Evolutionary conservation across 2,888 invertebrate genomes (phyloP), one percentile per base, ranked within the genome.

Genomic region (Heliconius aoede): DNA sequence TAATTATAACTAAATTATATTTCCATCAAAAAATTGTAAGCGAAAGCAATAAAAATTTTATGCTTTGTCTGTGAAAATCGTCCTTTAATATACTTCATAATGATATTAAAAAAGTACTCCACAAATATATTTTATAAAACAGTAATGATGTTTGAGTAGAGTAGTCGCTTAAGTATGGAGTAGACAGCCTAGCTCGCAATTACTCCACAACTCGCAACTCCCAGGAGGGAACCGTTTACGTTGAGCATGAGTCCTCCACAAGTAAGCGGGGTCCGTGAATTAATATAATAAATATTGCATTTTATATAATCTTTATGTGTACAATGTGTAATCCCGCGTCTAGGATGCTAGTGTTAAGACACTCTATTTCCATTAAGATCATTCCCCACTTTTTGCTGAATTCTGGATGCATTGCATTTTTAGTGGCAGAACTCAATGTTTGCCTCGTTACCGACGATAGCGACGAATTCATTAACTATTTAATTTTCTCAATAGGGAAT

Each of bases 61-160:
- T 46, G 18, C 46, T 46, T 46, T 46, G 18, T 21, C 46, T 46
- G 46, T 18, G 18, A 46, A 46, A 46, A 21, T 46, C n/a, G n/a
- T n/a, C 18, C 18, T 46, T 46, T 46, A 46, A 46, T 7, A 46
- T 46, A 18, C 18, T 18, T 7, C 46, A 46, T 46, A 46, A 46
- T 0, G 7, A 46, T 46, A 46, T 18, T 46, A 18, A 60, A 24
- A 61, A 61, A 28, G 24, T 30, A 3, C 62, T n/a, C 26, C 4
- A 18, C 11, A 1, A 15, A 65, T 0, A 36, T 24, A 24, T 65
- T 64, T 64, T 65, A 24, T 36, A 13, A n/a, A n/a, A 64, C 36
- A 36, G 30, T 36, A 65, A 36, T 65, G 64, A n/a, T 24, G 24
- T 65, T 65, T 24, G 65, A 65, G 36, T 36, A 65, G 36, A 40